Evolutionary conservation across 2,797 vertebrate genomes (phyloP).

Genomic region (Rousettus madagascariensis): DNA sequence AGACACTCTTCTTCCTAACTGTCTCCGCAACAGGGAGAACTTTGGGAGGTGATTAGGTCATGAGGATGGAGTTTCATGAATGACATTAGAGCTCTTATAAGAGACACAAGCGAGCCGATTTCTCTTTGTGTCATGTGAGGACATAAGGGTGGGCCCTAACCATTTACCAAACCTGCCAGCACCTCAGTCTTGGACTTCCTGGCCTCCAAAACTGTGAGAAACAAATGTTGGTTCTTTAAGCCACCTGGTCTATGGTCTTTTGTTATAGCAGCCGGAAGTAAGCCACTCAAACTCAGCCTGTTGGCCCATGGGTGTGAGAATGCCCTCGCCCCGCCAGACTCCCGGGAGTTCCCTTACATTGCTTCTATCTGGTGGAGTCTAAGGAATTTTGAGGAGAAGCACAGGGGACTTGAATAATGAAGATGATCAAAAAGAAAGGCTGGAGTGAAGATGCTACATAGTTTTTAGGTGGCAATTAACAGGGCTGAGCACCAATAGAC

Average conservation of each 20-base stretch:
- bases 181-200: not conserved
- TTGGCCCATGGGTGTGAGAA: not conserved
- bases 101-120: not conserved
- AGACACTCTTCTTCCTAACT: no score
- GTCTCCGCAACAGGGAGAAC: no score
- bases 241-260: not conserved
- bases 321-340: not conserved
- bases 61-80: not conserved
- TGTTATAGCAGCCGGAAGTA: not conserved
- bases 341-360: not conserved
- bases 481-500: not conserved
- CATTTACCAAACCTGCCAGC: not conserved
- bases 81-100: not conserved
- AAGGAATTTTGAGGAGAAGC: conserved; percentile 1
- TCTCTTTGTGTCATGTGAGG: not conserved
- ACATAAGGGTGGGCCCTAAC: not conserved
- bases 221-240: not conserved
- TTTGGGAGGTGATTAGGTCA: not conserved
- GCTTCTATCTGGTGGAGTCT: not conserved
- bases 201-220: not conserved
- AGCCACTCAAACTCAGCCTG: not conserved
- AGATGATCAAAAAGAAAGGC: not conserved
- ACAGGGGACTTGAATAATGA: not conserved
- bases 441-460: not conserved
- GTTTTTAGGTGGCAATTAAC: not conserved